Conservation (phyloP, 2,888 invertebrate genomes). For the Pseudolycoriella hygida region DNA sequence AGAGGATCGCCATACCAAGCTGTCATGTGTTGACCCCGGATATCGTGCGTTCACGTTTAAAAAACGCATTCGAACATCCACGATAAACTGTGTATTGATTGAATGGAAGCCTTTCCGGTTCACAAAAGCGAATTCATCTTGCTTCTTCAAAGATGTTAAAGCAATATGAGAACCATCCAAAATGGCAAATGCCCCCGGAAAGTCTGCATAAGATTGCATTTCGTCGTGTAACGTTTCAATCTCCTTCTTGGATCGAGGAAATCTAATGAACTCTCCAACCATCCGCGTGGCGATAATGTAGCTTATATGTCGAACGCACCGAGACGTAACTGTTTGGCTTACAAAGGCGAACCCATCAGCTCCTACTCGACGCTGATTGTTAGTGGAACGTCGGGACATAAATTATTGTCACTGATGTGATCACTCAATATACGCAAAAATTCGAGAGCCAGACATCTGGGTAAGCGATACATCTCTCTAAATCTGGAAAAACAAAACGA, state of each 20-base stretch:
- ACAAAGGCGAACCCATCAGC: background rate
- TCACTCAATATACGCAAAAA: background rate
- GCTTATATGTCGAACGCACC: background rate
- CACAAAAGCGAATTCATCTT: background rate
- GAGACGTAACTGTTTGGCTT: background rate
- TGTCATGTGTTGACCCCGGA: constrained; percentile 4
- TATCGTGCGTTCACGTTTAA: constrained; percentile 1
- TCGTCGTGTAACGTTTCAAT: background rate
- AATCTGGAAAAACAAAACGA: too few relatives aligned
- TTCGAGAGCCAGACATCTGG: background rate
- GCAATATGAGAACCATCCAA: constrained; percentile 3
- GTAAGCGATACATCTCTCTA: background rate
- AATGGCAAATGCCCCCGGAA: background rate
- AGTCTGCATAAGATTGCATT: background rate
- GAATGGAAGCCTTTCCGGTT: constrained; percentile 4
- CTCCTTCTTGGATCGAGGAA: background rate
- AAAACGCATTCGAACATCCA: background rate
- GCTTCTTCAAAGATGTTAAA: background rate
- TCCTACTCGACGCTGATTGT: constrained; percentile 1
- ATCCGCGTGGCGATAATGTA: background rate
- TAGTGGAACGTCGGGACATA: background rate
- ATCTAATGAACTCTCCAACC: background rate
- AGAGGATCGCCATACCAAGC: background rate
- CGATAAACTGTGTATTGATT: constrained; percentile 1
- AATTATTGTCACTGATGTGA: background rate